Evolutionary conservation across 2,888 invertebrate species (phyloP).

Genomic region (Troides aeacus): DNA sequence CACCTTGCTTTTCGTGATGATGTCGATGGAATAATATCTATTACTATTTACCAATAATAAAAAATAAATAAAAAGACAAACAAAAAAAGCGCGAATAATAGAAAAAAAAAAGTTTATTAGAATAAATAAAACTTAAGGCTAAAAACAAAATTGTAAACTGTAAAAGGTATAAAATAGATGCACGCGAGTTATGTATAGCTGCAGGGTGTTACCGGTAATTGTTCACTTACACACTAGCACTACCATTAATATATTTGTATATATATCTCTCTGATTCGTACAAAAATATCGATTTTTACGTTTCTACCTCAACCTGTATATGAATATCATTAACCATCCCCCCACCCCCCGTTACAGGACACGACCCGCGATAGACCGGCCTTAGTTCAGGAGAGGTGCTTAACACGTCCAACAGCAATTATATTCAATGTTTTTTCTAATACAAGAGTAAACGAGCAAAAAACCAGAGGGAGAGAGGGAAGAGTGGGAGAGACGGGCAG

Average conservation of each 20-base stretch:
- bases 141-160: slow-evolving; percentile 42
- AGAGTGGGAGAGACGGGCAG: too few species aligned
- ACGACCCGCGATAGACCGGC: too few species aligned
- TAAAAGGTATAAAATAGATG: slow-evolving; percentile 35
- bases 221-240: background rate
- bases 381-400: too few species aligned
- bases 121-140: slow-evolving; percentile 51
- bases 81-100: slow-evolving; percentile 37
- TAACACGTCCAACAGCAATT: too few species aligned
- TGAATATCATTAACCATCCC: background rate
- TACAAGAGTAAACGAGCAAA: too few species aligned
- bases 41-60: too few species aligned
- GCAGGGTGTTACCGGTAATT: background rate
- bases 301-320: slow-evolving; percentile 19
- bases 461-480: too few species aligned
- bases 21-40: too few species aligned
- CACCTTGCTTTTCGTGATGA: too few species aligned
- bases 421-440: too few species aligned
- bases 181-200: background rate
- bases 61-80: too few species aligned
- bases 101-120: slow-evolving; percentile 57
- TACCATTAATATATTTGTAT: background rate
- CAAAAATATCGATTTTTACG: slow-evolving; percentile 21
- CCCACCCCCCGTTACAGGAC: too few species aligned
- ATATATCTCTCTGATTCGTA: slow-evolving; percentile 16